Conservation (phyloP, 2,888 invertebrate genomes). For the Leptogaster cylindrica region DNA sequence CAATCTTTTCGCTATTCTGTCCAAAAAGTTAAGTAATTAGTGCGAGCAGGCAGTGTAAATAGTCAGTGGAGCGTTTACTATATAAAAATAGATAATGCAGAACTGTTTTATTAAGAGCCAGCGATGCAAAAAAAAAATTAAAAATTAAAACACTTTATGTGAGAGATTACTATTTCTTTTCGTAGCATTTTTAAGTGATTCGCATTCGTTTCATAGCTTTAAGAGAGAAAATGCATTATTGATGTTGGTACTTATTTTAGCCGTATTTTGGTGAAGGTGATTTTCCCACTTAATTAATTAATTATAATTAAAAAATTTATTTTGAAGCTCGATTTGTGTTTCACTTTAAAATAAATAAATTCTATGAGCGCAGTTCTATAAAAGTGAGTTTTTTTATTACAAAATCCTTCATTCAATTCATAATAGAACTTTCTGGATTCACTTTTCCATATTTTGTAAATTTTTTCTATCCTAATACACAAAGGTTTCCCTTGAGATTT, state of each 20-base stretch:
- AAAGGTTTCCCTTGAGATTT: too few relatives aligned
- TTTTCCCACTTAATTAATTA: constrained; percentile 21
- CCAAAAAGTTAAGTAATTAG: constrained; percentile 45
- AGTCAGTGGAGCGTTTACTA: constrained; percentile 35
- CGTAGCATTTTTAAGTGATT: constrained; percentile 22
- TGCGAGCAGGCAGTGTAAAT: constrained; percentile 22
- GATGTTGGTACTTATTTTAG: constrained; percentile 36
- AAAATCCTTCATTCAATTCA: not conserved
- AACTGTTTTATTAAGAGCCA: constrained; percentile 26
- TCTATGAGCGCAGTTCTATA: constrained; percentile 35
- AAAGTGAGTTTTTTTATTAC: not conserved
- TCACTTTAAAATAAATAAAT: constrained; percentile 33
- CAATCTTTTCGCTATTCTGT: constrained; percentile 51
- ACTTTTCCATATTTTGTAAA: too few relatives aligned
- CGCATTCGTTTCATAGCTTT: constrained; percentile 26
- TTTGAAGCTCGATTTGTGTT: constrained; percentile 34
- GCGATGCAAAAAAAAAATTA: constrained; percentile 8
- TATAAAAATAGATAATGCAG: constrained; percentile 36
- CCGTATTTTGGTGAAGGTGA: constrained; percentile 30
- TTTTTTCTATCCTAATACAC: too few relatives aligned
- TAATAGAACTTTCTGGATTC: too few relatives aligned
- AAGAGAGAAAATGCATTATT: constrained; percentile 24
- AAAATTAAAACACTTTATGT: not conserved
- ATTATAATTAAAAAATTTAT: constrained; percentile 19
- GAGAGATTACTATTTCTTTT: constrained; percentile 9